phyloP scores from a whole-genome alignment of 2,113 vertebrate species.

The Mesembrinibis cayennensis region DNA sequence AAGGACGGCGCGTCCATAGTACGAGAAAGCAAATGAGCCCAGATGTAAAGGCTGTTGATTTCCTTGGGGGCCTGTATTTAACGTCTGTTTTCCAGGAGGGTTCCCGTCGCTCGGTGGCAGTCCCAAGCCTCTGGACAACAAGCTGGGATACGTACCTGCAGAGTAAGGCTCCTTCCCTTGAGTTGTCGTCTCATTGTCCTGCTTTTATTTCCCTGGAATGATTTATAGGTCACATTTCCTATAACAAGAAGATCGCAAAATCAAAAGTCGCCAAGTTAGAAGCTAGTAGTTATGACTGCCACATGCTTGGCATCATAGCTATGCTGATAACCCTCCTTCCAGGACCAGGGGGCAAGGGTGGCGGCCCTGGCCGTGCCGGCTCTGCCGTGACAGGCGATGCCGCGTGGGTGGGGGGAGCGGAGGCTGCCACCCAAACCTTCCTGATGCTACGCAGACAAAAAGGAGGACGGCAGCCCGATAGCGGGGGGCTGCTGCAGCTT shows the following conservation, averaged over 20 bases:
- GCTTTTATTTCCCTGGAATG: background rate
- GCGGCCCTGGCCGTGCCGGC: background rate
- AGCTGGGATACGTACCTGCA: slow-evolving; percentile 70
- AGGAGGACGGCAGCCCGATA: background rate
- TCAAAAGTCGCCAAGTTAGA: background rate
- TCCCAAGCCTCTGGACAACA: slow-evolving; percentile 38
- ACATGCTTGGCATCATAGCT: accelerated
- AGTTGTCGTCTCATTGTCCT: background rate
- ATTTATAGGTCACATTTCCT: background rate
- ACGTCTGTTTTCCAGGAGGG: slow-evolving; percentile 51
- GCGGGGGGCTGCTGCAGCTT: background rate
- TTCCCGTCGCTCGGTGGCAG: background rate
- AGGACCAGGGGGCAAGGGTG: background rate
- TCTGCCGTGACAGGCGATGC: background rate
- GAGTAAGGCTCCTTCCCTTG: slow-evolving; percentile 47
- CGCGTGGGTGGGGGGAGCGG: background rate
- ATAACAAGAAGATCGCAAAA: too few relatives aligned
- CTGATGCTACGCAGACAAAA: background rate
- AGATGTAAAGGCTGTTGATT: accelerated
- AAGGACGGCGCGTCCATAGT: accelerated
- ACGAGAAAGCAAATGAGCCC: background rate
- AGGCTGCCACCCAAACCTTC: background rate
- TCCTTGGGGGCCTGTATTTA: accelerated
- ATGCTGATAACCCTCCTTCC: background rate
- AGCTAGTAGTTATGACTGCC: background rate